Evolutionary conservation across 2,797 vertebrate genomes (phyloP).

Genomic region (Rachycentron canadum): DNA sequence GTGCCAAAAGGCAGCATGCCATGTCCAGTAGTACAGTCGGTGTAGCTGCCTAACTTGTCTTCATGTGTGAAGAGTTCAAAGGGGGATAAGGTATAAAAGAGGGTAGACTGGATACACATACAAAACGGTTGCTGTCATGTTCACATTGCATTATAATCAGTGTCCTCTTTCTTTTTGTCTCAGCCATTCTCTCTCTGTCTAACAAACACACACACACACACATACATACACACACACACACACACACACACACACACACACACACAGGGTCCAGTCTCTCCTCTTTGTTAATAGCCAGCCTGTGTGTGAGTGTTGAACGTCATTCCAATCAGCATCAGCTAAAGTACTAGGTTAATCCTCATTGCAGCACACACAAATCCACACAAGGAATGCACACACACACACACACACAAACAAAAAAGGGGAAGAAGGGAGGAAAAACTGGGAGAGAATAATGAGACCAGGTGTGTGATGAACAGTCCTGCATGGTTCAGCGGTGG

Average conservation of each 20-base stretch:
- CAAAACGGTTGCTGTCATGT: background rate
- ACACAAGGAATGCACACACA: conserved; percentile 33
- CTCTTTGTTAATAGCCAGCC: conserved; percentile 45
- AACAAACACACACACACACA: background rate
- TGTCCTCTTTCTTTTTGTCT: conserved; percentile 16
- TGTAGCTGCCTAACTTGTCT: conserved; percentile 8
- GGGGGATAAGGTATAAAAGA: conserved; percentile 19
- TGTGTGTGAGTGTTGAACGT: conserved; percentile 59
- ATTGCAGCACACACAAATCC: conserved; percentile 63
- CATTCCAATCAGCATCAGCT: conserved; percentile 81
- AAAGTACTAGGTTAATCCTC: conserved; percentile 81
- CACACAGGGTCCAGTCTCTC: conserved; percentile 18
- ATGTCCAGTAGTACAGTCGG: conserved; percentile 49
- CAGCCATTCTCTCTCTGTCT: background rate
- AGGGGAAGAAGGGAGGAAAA: background rate
- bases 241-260: conserved; percentile 23
- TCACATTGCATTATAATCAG: conserved; percentile 32
- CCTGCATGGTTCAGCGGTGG: conserved; percentile 24
- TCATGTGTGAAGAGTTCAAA: conserved; percentile 16
- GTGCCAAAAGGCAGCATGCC: conserved; percentile 64
- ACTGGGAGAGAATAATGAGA: conserved; percentile 37
- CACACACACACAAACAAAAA: conserved; percentile 10
- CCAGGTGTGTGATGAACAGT: conserved; percentile 36
- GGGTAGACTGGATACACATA: background rate
- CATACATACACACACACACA: conserved; percentile 4